These are phyloP conservation scores for Cheumatopsyche charites DNA, from an alignment of 1,140 invertebrate genomes.

Conservation along the genomic window DNA sequence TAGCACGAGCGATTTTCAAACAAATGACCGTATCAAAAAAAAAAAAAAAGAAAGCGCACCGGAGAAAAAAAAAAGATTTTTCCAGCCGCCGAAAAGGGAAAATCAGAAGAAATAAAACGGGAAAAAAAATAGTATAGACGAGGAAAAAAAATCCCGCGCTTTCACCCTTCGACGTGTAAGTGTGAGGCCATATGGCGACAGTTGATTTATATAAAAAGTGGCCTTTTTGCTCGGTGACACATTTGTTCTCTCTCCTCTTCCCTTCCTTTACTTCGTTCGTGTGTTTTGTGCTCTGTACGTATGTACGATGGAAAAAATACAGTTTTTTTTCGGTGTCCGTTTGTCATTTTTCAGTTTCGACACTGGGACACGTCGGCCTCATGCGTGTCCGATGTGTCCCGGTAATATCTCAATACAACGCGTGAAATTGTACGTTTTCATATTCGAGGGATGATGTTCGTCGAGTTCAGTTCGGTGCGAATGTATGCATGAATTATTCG, in stretches of 20 bases:
- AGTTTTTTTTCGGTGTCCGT: background rate
- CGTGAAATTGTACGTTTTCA: constrained; percentile 25
- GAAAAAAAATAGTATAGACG: too few relatives aligned
- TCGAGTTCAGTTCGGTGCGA: too few relatives aligned
- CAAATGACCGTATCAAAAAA: too few relatives aligned
- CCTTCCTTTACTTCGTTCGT: constrained; percentile 3
- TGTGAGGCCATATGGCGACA: constrained; percentile 46
- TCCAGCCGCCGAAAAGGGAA: too few relatives aligned
- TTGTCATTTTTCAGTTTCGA: constrained; percentile 25
- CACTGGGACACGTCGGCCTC: background rate
- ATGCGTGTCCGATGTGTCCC: constrained; percentile 33
- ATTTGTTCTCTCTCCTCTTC: constrained; percentile 40
- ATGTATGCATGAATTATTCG: too few relatives aligned
- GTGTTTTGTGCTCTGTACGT: background rate
- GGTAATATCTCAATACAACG: constrained; percentile 44
- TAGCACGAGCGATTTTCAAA: too few relatives aligned
- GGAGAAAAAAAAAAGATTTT: too few relatives aligned
- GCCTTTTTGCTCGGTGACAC: constrained; percentile 40
- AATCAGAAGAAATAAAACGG: too few relatives aligned
- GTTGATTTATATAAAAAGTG: constrained; percentile 49
- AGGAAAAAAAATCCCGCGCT: constrained; percentile 28
- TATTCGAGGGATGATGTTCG: too few relatives aligned
- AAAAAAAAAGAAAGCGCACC: too few relatives aligned
- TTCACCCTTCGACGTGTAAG: constrained; percentile 43
- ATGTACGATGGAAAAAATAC: too few relatives aligned